Percentiles rank a stretch among this genome's conserved stretches.
Evolutionary conservation across 2,888 invertebrate species (phyloP).

Genomic region (Epistrophella euchroma): DNA sequence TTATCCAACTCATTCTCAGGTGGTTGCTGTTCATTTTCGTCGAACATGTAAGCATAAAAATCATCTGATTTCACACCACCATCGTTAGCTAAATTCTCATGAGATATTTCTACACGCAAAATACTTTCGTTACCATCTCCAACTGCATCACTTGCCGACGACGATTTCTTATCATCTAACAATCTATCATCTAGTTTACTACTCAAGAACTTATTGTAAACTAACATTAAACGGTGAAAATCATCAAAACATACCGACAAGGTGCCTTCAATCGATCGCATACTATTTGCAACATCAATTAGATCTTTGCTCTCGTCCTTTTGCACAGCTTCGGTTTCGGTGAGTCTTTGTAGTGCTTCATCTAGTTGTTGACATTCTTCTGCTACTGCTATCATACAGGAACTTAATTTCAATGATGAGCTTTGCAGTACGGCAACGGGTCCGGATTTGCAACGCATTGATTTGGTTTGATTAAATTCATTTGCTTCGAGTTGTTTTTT

Average conservation of each 20-base stretch:
- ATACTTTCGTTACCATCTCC: slow-evolving; percentile 79
- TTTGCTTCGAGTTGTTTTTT: slow-evolving; percentile 80
- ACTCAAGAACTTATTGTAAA: slow-evolving; percentile 82
- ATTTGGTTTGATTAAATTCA: slow-evolving; percentile 79
- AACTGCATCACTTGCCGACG: slow-evolving; percentile 28
- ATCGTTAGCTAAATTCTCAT: slow-evolving; percentile 77
- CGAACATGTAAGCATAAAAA: slow-evolving; percentile 83
- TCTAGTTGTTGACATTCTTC: slow-evolving; percentile 82
- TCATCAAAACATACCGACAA: slow-evolving; percentile 82
- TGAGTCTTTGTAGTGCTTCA: slow-evolving; percentile 81
- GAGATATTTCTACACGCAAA: slow-evolving; percentile 80
- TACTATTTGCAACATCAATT: slow-evolving; percentile 81
- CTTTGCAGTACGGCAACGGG: slow-evolving; percentile 82
- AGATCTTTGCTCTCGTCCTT: slow-evolving; percentile 81
- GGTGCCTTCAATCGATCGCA: slow-evolving; percentile 82
- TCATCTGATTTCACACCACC: slow-evolving; percentile 80
- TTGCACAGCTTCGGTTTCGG: slow-evolving; percentile 79
- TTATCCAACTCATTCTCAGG: slow-evolving; percentile 63
- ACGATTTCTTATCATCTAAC: slow-evolving; percentile 37
- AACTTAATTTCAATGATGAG: slow-evolving; percentile 82
- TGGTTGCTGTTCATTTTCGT: slow-evolving; percentile 79
- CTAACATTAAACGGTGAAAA: slow-evolving; percentile 82
- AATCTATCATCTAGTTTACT: slow-evolving; percentile 79
- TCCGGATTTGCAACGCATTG: slow-evolving; percentile 79
- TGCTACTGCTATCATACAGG: slow-evolving; percentile 83